phyloP scores from a whole-genome alignment of 2,797 vertebrate genomes.

The Coregonus ussuriensis region DNA sequence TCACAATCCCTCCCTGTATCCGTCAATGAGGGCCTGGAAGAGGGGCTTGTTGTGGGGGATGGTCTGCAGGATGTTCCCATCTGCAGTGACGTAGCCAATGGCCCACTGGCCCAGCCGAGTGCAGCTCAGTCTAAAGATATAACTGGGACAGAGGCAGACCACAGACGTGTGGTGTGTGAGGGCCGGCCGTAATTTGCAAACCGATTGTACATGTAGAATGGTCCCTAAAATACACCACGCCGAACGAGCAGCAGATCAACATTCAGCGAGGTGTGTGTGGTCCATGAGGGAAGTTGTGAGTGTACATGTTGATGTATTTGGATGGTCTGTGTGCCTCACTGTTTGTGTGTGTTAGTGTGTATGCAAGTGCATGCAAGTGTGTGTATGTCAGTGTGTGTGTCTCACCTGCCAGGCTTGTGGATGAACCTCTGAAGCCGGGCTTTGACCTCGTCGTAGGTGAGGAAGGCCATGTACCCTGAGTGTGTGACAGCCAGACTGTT shows the following conservation, averaged over 20 bases:
- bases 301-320: too few species aligned
- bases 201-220: too few species aligned
- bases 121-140: slow-evolving; percentile 88
- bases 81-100: slow-evolving; percentile 87
- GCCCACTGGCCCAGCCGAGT: slow-evolving; percentile 89
- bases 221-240: too few species aligned
- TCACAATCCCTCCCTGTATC: slow-evolving; percentile 80
- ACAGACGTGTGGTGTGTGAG: background rate
- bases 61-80: slow-evolving; percentile 89
- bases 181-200: too few species aligned
- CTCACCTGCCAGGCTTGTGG: slow-evolving; percentile 89
- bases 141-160: slow-evolving; percentile 63
- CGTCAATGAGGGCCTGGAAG: slow-evolving; percentile 88
- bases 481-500: slow-evolving; percentile 90
- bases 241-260: too few species aligned
- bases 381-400: slow-evolving; percentile 81
- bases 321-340: slow-evolving; percentile 31
- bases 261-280: too few species aligned
- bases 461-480: slow-evolving; percentile 90
- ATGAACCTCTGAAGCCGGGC: slow-evolving; percentile 89
- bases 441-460: slow-evolving; percentile 90
- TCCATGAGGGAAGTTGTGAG: too few species aligned
- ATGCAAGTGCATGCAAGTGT: slow-evolving; percentile 71
- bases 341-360: slow-evolving; percentile 81
- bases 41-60: slow-evolving; percentile 90